Conservation (phyloP, 2,113 vertebrate genomes). For the Notiomystis cincta region DNA sequence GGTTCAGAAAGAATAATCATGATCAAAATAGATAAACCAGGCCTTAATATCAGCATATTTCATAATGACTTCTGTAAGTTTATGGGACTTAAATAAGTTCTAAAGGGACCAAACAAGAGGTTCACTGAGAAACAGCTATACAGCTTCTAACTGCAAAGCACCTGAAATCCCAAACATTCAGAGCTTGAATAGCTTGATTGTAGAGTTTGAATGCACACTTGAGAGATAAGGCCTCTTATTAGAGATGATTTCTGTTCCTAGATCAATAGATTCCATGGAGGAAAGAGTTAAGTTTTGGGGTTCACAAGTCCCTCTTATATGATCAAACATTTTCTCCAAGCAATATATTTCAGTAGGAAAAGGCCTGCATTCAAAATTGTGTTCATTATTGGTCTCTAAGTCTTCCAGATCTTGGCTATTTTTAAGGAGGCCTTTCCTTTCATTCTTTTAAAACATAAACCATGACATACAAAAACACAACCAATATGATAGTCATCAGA, state of each 20-base stretch:
- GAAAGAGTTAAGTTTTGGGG: neutral
- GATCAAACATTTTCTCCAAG: neutral
- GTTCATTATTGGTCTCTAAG: neutral
- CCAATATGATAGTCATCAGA: neutral
- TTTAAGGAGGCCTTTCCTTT: neutral
- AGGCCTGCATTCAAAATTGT: neutral
- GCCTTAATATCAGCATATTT: neutral
- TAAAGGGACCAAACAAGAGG: neutral
- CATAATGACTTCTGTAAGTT: neutral
- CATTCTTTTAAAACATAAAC: neutral
- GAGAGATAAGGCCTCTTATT: neutral
- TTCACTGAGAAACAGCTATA: neutral
- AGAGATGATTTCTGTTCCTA: neutral
- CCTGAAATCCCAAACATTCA: neutral
- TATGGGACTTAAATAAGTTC: neutral
- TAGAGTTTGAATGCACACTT: neutral
- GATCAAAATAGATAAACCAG: neutral
- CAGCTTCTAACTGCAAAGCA: neutral
- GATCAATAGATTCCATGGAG: neutral
- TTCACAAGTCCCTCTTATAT: neutral
- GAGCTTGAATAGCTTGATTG: neutral
- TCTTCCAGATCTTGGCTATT: neutral
- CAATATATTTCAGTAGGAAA: neutral
- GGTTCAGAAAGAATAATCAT: neutral
- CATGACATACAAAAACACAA: neutral